Percentiles rank a stretch among this genome's conserved stretches.
phyloP scores from a whole-genome alignment of 2,888 invertebrate species.

The Emmelina monodactyla region DNA sequence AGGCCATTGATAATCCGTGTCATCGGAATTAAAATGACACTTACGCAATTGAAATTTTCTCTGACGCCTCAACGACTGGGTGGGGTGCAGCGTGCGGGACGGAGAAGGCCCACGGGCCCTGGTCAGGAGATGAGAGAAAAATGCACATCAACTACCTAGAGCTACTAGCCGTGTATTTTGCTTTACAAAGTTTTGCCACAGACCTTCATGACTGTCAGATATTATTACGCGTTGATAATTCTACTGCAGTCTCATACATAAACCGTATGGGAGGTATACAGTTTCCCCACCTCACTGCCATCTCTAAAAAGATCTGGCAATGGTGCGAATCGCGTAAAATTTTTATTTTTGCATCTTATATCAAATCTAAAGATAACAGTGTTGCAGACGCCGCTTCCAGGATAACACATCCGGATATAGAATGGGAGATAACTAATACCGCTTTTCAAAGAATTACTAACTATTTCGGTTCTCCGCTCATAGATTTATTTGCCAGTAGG shows the following conservation, averaged over 20 bases:
- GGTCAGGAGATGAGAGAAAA: neutral
- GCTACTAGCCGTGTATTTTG: neutral
- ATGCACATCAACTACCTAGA: neutral
- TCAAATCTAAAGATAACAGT: neutral
- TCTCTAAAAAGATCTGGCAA: neutral
- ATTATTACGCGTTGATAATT: neutral
- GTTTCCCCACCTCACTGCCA: neutral
- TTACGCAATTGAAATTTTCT: neutral
- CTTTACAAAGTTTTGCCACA: neutral
- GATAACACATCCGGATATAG: neutral
- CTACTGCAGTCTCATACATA: neutral
- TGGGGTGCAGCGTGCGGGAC: neutral
- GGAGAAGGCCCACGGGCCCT: neutral
- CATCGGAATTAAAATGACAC: too few relatives aligned
- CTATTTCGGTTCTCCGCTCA: neutral
- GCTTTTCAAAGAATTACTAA: neutral
- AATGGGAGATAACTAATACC: neutral
- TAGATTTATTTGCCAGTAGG: slow-evolving; percentile 1
- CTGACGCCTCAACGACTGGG: neutral
- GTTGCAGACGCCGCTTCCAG: neutral
- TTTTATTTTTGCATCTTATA: neutral
- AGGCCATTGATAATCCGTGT: too few relatives aligned
- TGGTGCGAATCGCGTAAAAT: neutral
- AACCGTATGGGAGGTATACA: neutral
- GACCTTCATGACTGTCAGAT: neutral